Conservation (phyloP, 2,113 vertebrate genomes). For the Indicator indicator region DNA sequence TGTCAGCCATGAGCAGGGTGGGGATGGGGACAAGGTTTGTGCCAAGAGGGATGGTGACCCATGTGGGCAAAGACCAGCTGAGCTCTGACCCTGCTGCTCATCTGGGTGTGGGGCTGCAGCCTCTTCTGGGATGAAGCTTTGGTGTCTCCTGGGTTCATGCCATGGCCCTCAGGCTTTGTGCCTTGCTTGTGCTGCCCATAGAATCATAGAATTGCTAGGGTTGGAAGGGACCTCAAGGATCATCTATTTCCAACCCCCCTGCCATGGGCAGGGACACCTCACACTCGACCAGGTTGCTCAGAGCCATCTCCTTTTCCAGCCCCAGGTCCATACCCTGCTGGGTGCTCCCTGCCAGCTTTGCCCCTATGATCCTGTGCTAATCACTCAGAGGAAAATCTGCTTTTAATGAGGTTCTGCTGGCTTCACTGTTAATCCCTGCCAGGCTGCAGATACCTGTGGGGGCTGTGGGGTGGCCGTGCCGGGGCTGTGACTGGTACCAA, state of each 20-base stretch:
- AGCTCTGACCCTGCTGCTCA: background rate
- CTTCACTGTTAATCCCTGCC: background rate
- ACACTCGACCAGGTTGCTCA: too few relatives aligned
- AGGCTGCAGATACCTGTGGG: background rate
- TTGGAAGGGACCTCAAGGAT: too few relatives aligned
- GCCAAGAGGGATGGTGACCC: background rate
- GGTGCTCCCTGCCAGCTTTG: background rate
- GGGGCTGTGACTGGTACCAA: background rate
- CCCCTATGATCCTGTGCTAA: background rate
- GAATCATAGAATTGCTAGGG: too few relatives aligned
- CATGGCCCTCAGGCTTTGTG: background rate
- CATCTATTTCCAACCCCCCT: too few relatives aligned
- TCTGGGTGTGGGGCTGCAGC: background rate
- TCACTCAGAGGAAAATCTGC: conserved; percentile 54
- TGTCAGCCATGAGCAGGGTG: fast-evolving
- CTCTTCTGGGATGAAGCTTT: background rate
- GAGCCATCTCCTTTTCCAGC: background rate
- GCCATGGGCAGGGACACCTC: too few relatives aligned
- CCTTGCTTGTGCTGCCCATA: background rate
- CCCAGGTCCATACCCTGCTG: fast-evolving
- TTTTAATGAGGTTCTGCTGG: conserved; percentile 60
- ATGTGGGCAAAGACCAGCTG: fast-evolving
- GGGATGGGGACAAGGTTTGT: background rate
- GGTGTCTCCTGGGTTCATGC: background rate
- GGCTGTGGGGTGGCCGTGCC: background rate